Base-by-base conservation (phyloP, 2,113 vertebrate species). In the Myotis brandtii region DNA sequence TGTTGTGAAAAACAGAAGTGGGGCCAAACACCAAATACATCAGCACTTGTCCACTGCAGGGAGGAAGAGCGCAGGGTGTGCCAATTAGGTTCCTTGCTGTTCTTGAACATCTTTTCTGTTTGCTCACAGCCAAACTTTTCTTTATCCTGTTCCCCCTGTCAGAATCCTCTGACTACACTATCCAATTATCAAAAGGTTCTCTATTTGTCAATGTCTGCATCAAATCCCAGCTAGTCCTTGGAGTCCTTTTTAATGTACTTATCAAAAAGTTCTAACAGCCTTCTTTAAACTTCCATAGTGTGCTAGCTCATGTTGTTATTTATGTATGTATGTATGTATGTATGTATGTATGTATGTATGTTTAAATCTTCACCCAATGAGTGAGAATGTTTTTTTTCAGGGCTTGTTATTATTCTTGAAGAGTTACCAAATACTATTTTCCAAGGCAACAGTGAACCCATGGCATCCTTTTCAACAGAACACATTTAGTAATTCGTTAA, bases 51-150 rank as follows among this genome's bases (percentile, higher is more conserved):
- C 40, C 8, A 11, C 86, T 23, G 81, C 40, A 62, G 69, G 59
- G 69, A n/a, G 34, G 18, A 7, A 12, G 54, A 43, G 12, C 23
- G 1, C 66, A 14, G 46, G 3, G 23, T 16, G 5, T 1, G 6
- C n/a, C 56, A 56, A 0, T 66, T 59, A 32, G 20, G 34, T 32
- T 43, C 62, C 85, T 64, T 70, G 72, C 77, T 88, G 82, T 12
- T 89, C 69, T 32, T 50, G 34, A 69, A 59, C 43, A 7, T 32
- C 32, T 85, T 91, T 94, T 91, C 85, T 93, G 50, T 87, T 94
- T 81, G 81, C 37, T 93, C 16, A 46, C 37, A 48, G 69, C 17
- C 40, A 54, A 84, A 40, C 21, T 62, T 54, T 72, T 67, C 46
- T 86, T 86, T 77, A 43, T 32, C 21, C 17, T 62, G 52, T 67